Evolutionary conservation across 2,113 vertebrate genomes (phyloP).

Genomic region (Smithornis capensis): DNA sequence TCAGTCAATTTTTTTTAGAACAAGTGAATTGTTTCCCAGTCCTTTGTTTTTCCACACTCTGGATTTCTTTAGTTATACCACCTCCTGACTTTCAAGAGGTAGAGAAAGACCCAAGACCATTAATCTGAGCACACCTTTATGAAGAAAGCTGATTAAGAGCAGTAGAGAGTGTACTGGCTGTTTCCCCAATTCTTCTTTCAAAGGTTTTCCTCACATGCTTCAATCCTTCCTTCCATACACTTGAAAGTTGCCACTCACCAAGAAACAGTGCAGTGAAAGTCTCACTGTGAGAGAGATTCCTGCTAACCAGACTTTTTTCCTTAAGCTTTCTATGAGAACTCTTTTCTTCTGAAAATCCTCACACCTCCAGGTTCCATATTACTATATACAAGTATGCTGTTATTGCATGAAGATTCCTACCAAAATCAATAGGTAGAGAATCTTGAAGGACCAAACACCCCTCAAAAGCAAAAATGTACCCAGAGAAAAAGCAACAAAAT

Average conservation of each 20-base stretch:
- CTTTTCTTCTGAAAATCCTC: background rate
- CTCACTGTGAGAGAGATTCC: background rate
- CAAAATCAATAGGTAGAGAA: background rate
- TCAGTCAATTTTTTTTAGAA: background rate
- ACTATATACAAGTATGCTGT: background rate
- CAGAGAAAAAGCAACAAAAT: background rate
- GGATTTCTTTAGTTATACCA: background rate
- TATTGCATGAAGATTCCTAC: background rate
- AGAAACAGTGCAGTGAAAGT: background rate
- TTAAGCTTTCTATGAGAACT: background rate
- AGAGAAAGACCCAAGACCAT: background rate
- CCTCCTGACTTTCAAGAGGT: background rate
- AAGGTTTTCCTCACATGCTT: background rate
- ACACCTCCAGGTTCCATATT: background rate
- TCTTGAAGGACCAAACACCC: background rate
- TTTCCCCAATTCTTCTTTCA: background rate
- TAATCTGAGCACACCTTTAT: background rate
- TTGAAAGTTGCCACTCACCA: rapidly evolving
- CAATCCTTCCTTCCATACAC: background rate
- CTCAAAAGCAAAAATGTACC: background rate
- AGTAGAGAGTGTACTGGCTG: background rate
- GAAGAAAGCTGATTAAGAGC: background rate
- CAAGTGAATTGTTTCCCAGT: background rate
- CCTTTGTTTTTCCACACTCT: background rate
- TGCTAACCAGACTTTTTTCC: background rate